These are phyloP conservation scores for Pherbina coryleti DNA, from an alignment of 2,888 invertebrate species.

Conservation along the genomic window DNA sequence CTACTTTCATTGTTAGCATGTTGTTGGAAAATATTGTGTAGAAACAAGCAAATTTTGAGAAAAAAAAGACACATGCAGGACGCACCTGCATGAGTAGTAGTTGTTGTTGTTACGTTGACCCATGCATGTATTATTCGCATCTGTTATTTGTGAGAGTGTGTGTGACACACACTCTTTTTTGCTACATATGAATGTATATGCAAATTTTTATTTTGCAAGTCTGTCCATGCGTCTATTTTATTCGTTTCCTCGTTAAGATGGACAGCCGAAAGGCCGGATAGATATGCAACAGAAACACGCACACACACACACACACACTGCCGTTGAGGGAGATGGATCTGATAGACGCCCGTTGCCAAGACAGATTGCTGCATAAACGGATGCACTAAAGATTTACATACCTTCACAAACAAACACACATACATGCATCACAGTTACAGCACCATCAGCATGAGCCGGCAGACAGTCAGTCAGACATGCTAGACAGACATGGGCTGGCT, in stretches of 20 bases:
- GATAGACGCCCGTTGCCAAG: too few relatives aligned
- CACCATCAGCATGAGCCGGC: neutral
- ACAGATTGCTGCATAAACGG: too few relatives aligned
- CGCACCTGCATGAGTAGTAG: neutral
- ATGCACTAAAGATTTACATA: too few relatives aligned
- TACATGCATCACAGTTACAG: too few relatives aligned
- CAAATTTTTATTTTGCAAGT: conserved; percentile 12
- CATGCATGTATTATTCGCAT: neutral
- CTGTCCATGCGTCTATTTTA: neutral
- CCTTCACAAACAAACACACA: too few relatives aligned
- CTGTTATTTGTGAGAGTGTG: neutral
- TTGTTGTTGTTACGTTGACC: neutral
- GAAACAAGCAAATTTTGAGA: neutral
- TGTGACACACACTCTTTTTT: neutral
- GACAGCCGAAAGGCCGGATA: neutral
- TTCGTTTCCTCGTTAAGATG: neutral
- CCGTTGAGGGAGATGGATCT: too few relatives aligned
- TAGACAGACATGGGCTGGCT: neutral
- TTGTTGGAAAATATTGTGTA: neutral
- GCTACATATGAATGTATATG: neutral
- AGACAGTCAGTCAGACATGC: neutral
- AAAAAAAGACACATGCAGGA: neutral
- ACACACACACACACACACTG: too few relatives aligned
- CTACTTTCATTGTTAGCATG: too few relatives aligned
- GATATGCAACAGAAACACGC: neutral